A percentile compares a stretch with the other conserved stretches of the same genome.
These are phyloP conservation scores for Lochmaea capreae DNA, from an alignment of 2,888 invertebrate species.

Conservation along the genomic window DNA sequence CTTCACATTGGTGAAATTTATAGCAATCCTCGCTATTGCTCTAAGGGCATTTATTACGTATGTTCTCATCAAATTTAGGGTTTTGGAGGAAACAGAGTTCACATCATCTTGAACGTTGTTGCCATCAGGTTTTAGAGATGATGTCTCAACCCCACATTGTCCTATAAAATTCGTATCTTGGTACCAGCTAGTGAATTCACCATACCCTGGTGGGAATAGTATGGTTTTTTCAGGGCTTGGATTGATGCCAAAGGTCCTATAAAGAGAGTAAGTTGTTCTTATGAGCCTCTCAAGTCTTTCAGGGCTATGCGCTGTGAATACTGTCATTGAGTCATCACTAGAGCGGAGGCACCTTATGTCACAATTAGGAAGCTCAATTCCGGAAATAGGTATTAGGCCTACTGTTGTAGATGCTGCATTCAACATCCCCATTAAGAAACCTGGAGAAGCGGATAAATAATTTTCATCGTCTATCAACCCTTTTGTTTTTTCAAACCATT, in stretches of 20 bases:
- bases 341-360: not conserved
- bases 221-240: no score
- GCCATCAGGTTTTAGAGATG: not conserved
- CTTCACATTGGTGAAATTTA: not conserved
- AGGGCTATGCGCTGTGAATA: no score
- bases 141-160: not conserved
- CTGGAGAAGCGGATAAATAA: not conserved
- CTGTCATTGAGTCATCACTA: slow-evolving; percentile 1
- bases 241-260: no score
- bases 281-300: no score
- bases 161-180: not conserved
- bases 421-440: slow-evolving; percentile 9
- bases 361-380: not conserved
- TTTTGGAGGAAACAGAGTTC: not conserved
- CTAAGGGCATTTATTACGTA: not conserved
- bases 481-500: slow-evolving; percentile 5
- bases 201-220: not conserved
- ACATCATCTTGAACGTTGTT: not conserved
- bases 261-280: no score
- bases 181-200: not conserved
- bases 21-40: not conserved
- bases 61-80: not conserved
- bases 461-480: not conserved
- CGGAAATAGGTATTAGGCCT: not conserved
- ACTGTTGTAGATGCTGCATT: not conserved